Percentiles rank a stretch among this genome's conserved stretches.
Conservation (phyloP, 2,797 vertebrate species). For the Hybognathus amarus region DNA sequence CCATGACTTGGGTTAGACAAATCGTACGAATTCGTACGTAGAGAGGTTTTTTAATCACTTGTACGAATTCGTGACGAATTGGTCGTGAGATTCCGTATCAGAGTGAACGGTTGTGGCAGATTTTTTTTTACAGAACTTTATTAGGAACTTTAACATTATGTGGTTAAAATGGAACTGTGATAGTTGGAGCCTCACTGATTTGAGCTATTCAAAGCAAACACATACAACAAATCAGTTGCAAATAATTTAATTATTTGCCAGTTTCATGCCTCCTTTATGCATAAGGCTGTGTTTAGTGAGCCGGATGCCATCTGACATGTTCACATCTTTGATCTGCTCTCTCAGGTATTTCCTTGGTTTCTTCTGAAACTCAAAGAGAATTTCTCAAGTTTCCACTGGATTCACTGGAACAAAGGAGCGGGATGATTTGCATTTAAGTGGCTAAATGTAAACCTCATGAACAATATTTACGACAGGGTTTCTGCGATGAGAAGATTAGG, state of each 20-base stretch:
- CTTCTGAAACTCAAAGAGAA: not conserved
- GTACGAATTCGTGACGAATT: no score
- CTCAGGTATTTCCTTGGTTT: constrained; percentile 40
- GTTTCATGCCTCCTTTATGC: not conserved
- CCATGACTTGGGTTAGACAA: no score
- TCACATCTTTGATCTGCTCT: constrained; percentile 49
- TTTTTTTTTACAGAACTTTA: not conserved
- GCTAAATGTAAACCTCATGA: constrained; percentile 29
- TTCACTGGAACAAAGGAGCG: constrained; percentile 23
- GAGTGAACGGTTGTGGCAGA: no score
- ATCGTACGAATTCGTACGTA: no score
- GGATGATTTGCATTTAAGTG: constrained; percentile 24
- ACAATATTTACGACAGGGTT: constrained; percentile 23
- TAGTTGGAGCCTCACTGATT: not conserved
- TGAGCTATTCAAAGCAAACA: not conserved
- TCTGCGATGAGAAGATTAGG: constrained; percentile 25
- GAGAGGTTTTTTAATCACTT: no score
- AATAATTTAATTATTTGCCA: not conserved
- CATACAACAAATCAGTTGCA: not conserved
- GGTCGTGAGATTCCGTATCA: no score
- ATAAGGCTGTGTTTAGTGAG: not conserved
- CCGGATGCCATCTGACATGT: constrained; percentile 14
- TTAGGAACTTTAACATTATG: not conserved
- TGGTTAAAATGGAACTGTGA: not conserved
- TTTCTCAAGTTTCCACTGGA: constrained; percentile 30